A percentile compares a stretch with the other conserved stretches of the same genome.
Evolutionary conservation across 2,888 invertebrate species (phyloP).

Genomic region (Diachrysia chrysitis): DNA sequence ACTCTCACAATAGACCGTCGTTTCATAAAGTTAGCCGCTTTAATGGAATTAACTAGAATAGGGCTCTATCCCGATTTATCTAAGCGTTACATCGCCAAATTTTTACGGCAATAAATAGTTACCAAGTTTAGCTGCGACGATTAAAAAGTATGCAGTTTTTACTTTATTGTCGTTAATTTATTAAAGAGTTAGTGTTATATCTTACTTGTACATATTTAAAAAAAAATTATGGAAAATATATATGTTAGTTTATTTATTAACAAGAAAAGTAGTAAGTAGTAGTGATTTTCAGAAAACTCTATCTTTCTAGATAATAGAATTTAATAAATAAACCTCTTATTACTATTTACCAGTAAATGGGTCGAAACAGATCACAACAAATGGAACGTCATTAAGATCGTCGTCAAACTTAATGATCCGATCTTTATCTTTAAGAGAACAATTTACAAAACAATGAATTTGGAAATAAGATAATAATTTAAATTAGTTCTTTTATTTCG

Average conservation of each 20-base stretch:
- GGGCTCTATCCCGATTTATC: slow-evolving; percentile 6
- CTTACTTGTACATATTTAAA: too few relatives aligned
- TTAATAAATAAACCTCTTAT: neutral
- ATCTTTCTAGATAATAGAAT: neutral
- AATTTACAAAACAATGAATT: slow-evolving; percentile 4
- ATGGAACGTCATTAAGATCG: slow-evolving; percentile 38
- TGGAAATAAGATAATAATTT: neutral
- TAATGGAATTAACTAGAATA: slow-evolving; percentile 1
- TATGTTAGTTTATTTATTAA: neutral
- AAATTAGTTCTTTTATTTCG: neutral
- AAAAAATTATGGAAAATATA: too few relatives aligned
- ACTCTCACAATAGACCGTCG: neutral
- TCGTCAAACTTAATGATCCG: slow-evolving; percentile 2
- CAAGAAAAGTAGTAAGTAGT: neutral
- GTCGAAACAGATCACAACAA: slow-evolving; percentile 36
- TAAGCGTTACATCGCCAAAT: neutral
- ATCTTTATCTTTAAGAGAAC: neutral
- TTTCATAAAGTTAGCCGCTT: slow-evolving; percentile 7
- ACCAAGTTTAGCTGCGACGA: neutral
- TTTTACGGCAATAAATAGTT: neutral
- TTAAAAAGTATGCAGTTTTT: too few relatives aligned
- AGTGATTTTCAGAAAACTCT: slow-evolving; percentile 10
- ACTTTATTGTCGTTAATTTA: too few relatives aligned
- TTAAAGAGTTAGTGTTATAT: too few relatives aligned
- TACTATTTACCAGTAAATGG: neutral